phyloP scores from a whole-genome alignment of 2,113 vertebrate genomes.

The Dinomys branickii region DNA sequence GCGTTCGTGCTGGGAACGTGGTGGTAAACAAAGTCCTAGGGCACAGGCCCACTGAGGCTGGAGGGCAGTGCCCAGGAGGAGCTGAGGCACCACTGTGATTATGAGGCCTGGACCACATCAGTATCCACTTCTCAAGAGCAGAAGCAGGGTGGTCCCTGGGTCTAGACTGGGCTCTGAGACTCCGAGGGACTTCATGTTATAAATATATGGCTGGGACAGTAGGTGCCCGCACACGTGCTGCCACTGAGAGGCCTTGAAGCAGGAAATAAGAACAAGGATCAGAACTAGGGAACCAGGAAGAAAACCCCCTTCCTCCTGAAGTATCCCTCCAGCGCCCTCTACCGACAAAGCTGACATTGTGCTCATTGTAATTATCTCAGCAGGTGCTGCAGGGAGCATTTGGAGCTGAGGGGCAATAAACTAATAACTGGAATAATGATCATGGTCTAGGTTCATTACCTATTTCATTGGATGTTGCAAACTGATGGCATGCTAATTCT shows the following conservation, averaged over 20 bases:
- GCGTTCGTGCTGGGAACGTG: fast-evolving
- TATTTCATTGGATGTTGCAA: not conserved
- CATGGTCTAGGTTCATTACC: too few species aligned
- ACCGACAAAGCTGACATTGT: not conserved
- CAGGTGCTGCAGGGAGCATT: not conserved
- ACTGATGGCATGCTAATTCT: not conserved
- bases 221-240: too few species aligned
- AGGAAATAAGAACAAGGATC: not conserved
- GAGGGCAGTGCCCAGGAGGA: not conserved
- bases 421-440: not conserved
- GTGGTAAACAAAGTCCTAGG: not conserved
- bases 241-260: too few species aligned
- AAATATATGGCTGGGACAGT: not conserved
- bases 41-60: too few species aligned
- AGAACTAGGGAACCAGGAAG: not conserved
- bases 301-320: not conserved
- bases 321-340: constrained; percentile 42
- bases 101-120: not conserved
- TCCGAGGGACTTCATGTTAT: not conserved
- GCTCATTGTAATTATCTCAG: not conserved
- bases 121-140: not conserved
- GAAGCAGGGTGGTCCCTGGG: not conserved
- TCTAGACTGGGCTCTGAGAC: not conserved
- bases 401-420: not conserved
- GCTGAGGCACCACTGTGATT: fast-evolving